These are phyloP conservation scores for Hydraecia micacea DNA, from an alignment of 2,888 invertebrate species.

Conservation along the genomic window DNA sequence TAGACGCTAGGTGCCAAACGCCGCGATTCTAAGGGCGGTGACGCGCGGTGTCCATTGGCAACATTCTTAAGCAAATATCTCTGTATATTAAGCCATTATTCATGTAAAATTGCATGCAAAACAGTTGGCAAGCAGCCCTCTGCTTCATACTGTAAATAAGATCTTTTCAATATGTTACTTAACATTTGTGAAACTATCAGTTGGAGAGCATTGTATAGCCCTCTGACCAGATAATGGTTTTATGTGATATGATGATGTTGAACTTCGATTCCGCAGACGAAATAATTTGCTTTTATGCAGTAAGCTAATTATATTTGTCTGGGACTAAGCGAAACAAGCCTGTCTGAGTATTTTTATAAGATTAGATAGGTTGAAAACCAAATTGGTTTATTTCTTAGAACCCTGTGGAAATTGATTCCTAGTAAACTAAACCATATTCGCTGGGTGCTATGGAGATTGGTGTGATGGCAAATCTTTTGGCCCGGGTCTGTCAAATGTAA, in stretches of 20 bases:
- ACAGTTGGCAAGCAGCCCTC: not conserved
- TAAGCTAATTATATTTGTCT: constrained; percentile 21
- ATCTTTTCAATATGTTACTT: constrained; percentile 15
- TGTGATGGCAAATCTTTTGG: not conserved
- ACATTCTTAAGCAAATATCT: constrained; percentile 25
- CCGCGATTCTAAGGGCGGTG: not conserved
- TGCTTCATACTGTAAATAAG: constrained; percentile 13
- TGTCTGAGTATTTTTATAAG: constrained; percentile 41
- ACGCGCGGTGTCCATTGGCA: not conserved
- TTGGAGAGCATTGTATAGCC: constrained; percentile 14
- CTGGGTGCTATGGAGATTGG: constrained; percentile 8
- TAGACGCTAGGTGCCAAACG: constrained; percentile 26
- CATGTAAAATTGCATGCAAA: not conserved
- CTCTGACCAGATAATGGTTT: constrained; percentile 21
- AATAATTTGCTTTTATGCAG: constrained; percentile 3
- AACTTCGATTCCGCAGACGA: constrained; percentile 8
- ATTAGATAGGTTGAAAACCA: constrained; percentile 32
- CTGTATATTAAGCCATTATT: constrained; percentile 6
- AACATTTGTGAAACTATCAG: constrained; percentile 9
- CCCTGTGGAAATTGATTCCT: constrained; percentile 19
- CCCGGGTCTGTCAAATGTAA: not conserved
- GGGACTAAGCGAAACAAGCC: constrained; percentile 10
- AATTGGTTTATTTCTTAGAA: constrained; percentile 30
- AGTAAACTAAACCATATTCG: constrained; percentile 21
- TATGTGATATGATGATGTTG: constrained; percentile 34